A percentile compares a stretch with the other conserved stretches of the same genome.
phyloP scores from a whole-genome alignment of 2,888 invertebrate species.

The Cephus nigrinus region DNA sequence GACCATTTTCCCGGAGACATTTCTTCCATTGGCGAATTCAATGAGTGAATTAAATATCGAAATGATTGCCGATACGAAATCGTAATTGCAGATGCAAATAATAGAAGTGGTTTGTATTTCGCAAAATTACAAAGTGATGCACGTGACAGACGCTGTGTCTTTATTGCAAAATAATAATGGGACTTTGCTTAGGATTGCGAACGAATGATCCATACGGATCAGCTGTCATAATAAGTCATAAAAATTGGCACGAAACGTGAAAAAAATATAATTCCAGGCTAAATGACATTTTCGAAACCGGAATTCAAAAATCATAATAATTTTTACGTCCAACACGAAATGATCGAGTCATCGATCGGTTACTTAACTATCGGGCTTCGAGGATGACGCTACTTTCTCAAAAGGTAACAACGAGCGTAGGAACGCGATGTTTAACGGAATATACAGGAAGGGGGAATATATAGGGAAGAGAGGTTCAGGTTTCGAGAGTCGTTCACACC shows the following conservation, averaged over 20 bases:
- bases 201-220: background rate
- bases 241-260: background rate
- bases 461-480: background rate
- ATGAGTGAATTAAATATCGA: background rate
- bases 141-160: background rate
- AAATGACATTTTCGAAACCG: background rate
- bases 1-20: background rate
- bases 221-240: background rate
- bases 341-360: background rate
- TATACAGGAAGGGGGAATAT: background rate
- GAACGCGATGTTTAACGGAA: background rate
- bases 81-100: background rate
- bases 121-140: background rate
- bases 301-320: background rate
- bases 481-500: constrained; percentile 3
- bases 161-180: background rate
- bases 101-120: background rate
- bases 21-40: background rate
- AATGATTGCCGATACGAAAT: background rate
- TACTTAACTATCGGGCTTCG: background rate
- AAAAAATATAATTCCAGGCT: background rate
- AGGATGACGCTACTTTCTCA: constrained; percentile 3
- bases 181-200: background rate
- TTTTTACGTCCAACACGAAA: background rate
- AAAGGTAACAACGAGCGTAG: constrained; percentile 1